Conservation (phyloP, 2,113 vertebrate species). For the Uria lomvia region DNA sequence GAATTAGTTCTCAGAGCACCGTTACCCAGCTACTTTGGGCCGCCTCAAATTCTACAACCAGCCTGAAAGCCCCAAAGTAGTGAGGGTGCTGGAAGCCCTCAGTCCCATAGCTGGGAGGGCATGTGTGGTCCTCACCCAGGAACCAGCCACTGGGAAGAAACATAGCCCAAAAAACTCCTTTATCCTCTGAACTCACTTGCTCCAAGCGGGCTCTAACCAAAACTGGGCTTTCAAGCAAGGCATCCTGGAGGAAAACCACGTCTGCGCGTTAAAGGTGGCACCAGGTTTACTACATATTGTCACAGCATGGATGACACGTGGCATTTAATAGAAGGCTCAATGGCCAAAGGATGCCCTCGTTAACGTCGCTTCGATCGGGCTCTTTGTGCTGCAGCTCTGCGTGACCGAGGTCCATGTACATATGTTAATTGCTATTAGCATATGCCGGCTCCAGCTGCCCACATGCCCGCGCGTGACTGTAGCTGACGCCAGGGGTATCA, state of each 20-base stretch:
- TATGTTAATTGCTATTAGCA: constrained; percentile 1
- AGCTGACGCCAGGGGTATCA: not conserved
- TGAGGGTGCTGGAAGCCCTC: not conserved
- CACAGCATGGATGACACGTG: not conserved
- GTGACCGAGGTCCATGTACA: not conserved
- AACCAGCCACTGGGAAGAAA: not conserved
- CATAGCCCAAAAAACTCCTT: not conserved
- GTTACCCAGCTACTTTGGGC: not conserved
- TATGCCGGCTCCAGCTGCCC: constrained; percentile 42
- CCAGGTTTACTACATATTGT: not conserved
- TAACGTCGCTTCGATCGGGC: fast-evolving
- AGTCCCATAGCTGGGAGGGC: not conserved
- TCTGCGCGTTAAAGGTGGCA: not conserved
- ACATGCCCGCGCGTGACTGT: not conserved
- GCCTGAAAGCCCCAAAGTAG: not conserved
- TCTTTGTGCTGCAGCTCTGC: not conserved
- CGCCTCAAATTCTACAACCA: not conserved
- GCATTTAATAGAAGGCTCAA: not conserved
- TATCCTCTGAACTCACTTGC: not conserved
- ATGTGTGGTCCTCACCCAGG: not conserved
- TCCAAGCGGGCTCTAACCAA: not conserved
- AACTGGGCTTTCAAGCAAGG: not conserved
- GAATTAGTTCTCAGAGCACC: not conserved
- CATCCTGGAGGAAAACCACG: not conserved
- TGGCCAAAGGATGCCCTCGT: not conserved